phyloP scores from a whole-genome alignment of 2,888 invertebrate species.

The Scrobipalpa atriplicella region DNA sequence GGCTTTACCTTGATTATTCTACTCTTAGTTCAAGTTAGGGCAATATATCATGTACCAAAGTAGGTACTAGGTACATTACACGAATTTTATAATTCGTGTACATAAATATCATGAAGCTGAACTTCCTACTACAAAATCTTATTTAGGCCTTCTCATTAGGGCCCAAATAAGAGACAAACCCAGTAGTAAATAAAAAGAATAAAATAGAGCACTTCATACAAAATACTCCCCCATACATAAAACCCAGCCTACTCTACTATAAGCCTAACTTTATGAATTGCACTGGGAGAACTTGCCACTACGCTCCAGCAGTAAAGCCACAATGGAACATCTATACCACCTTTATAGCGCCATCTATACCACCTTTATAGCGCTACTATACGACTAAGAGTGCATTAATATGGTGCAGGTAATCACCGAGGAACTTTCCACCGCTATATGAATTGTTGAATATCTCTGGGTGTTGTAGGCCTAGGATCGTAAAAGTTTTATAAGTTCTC shows the following conservation, averaged over 20 bases:
- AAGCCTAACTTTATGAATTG: constrained; percentile 13
- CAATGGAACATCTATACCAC: constrained; percentile 2
- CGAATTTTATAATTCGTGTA: too few relatives aligned
- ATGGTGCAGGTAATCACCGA: constrained; percentile 14
- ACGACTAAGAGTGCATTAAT: constrained; percentile 17
- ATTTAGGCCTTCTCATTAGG: too few relatives aligned
- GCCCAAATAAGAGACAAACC: too few relatives aligned
- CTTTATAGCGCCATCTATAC: constrained; percentile 6
- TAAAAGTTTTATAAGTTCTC: neutral
- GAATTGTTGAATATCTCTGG: neutral
- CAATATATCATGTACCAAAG: too few relatives aligned
- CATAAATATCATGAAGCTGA: too few relatives aligned
- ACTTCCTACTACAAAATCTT: too few relatives aligned
- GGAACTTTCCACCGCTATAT: neutral
- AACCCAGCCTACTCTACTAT: constrained; percentile 1
- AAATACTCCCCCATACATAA: neutral
- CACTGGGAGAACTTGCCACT: neutral
- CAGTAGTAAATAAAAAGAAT: neutral
- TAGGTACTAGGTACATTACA: too few relatives aligned
- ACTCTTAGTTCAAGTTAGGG: too few relatives aligned
- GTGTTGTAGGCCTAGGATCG: neutral
- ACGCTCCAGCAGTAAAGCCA: constrained; percentile 4
- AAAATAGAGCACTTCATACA: neutral
- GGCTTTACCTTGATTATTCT: too few relatives aligned
- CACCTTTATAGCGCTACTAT: constrained; percentile 9